Conservation (phyloP, 2,113 vertebrate genomes). For the Notarius lentiginosus region DNA sequence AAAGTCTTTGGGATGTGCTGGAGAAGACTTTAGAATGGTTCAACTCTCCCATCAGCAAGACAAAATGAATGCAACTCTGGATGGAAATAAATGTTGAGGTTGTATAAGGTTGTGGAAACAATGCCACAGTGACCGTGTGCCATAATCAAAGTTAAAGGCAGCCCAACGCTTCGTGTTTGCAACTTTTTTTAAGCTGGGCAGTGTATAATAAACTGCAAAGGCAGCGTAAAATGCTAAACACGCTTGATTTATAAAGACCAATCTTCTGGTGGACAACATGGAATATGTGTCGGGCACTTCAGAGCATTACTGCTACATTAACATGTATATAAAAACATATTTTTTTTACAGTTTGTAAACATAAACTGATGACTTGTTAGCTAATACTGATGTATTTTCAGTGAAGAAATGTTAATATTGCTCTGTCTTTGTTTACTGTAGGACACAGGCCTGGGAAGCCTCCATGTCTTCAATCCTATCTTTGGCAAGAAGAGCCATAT, state of each 20-base stretch:
- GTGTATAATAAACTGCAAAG: no score
- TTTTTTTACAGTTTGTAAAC: not conserved
- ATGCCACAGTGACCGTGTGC: no score
- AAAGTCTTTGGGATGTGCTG: no score
- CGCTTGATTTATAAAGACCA: not conserved
- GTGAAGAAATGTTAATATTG: not conserved
- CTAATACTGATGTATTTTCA: not conserved
- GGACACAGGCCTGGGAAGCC: slow-evolving; percentile 83
- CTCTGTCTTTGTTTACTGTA: slow-evolving; percentile 51
- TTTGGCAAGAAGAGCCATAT: slow-evolving; percentile 94
- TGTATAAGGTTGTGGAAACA: no score
- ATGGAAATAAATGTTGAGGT: no score
- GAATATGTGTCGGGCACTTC: not conserved
- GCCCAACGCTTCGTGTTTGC: no score
- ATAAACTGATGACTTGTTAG: not conserved
- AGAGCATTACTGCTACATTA: not conserved
- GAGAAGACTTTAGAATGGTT: no score
- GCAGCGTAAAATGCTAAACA: not conserved
- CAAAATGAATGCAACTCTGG: no score
- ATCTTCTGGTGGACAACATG: not conserved
- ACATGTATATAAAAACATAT: not conserved
- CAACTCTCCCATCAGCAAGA: no score
- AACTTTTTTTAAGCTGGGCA: no score
- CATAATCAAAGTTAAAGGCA: no score
- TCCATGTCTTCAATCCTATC: slow-evolving; percentile 96